Base-by-base conservation (phyloP, 2,888 invertebrate genomes). In the Philopedon plagiatum region DNA sequence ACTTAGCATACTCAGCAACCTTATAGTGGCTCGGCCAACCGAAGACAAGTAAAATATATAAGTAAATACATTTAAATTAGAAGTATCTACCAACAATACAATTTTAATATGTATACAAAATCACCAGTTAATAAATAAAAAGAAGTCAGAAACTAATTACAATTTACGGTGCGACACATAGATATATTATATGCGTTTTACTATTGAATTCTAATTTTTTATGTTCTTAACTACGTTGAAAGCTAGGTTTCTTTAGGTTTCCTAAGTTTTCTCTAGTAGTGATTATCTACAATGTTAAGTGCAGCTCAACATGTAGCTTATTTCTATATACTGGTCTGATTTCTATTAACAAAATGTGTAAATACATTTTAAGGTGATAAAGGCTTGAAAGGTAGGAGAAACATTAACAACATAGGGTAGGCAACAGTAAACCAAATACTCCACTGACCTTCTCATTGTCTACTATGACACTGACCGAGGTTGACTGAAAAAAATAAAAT, bases 401-500 rank as follows among this genome's bases (percentile, higher is more conserved):
- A 77, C 76, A 79, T 70, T 74, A 76, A 78, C 71, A 75, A 75
- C 66, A 73, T 75, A 74, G 75, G 78, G 73, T 80, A 81, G 81
- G 81, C 81, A 81, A 81, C 81, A 79, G 75, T 78, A 79, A 74
- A 73, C 79, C 75, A 79, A 80, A 81, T 81, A 80, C 80, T 79
- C 80, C 80, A 81, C 81, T 81, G 81, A 81, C 81, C 81, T 81
- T 80, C 75, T 71, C 71, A 69, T 78, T 80, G 79, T 82, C 82
- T 81, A 81, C 75, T 77, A 82, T 81, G 78, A 81, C 81, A 82
- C 82, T 82, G 80, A 82, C 82, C 78, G 82, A 82, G 63, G 82
- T 75, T 11, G 82, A 82, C 82, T 82, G 82, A 78, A 82, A 82
- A 81, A 76, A 77, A 81, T 79, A 80, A 78, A 76, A 77, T 70